Evolutionary conservation across 2,888 invertebrate genomes (phyloP).

Genomic region (Agrochola litura): DNA sequence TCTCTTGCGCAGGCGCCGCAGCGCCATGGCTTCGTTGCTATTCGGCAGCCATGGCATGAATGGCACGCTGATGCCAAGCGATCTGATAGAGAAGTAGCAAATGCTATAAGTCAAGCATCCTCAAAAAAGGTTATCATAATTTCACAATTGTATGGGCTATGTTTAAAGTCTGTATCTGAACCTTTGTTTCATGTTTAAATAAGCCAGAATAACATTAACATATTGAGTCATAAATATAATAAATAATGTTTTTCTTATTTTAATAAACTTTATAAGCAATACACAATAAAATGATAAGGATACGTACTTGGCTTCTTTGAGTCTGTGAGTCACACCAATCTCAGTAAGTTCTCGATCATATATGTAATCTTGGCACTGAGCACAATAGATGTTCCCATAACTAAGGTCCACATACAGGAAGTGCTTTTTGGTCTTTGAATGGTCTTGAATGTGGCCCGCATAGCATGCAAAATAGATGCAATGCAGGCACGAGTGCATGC

Average conservation of each 20-base stretch:
- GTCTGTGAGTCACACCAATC: constrained; percentile 88
- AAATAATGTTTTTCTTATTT: constrained; percentile 7
- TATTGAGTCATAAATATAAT: not conserved
- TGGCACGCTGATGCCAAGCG: constrained; percentile 91
- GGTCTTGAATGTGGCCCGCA: constrained; percentile 96
- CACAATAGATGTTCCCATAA: constrained; percentile 97
- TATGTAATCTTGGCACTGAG: constrained; percentile 97
- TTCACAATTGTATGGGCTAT: not conserved
- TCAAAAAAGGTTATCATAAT: not conserved
- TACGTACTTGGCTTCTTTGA: constrained; percentile 90
- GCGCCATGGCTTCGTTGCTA: constrained; percentile 93
- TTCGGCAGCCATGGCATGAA: constrained; percentile 95
- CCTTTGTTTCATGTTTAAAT: not conserved
- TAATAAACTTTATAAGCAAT: constrained; percentile 3
- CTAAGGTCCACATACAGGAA: constrained; percentile 96
- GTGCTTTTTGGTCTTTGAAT: constrained; percentile 95
- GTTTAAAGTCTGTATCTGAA: not conserved
- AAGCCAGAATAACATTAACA: constrained; percentile 1
- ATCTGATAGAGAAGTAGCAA: constrained; percentile 74
- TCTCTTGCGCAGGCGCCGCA: constrained; percentile 94
- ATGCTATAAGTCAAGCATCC: not conserved
- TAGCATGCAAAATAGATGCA: constrained; percentile 99
- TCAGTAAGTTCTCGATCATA: constrained; percentile 94
- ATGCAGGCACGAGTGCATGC: constrained; percentile 95
- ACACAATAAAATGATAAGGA: not conserved